Evolutionary conservation across 1,140 invertebrate species (phyloP).

Genomic region (Marisa cornuarietis): DNA sequence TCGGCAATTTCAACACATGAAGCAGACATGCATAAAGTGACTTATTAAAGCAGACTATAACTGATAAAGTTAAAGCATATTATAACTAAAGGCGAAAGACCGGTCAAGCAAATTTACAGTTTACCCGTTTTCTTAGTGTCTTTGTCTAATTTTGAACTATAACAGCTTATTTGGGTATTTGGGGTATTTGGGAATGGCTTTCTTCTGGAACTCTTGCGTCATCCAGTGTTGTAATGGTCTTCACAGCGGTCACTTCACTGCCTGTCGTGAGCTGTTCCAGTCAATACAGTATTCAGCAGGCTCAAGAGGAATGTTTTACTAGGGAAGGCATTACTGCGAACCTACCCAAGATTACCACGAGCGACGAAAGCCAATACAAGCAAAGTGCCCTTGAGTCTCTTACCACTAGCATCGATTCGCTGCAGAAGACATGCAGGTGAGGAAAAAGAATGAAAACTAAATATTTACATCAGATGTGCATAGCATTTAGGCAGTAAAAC

Average conservation of each 20-base stretch:
- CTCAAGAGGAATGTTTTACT: not conserved
- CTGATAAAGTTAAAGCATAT: too few species aligned
- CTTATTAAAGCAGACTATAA: too few species aligned
- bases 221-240: too few species aligned
- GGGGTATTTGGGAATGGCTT: too few species aligned
- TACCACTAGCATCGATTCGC: not conserved
- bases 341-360: not conserved
- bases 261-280: not conserved
- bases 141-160: too few species aligned
- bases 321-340: not conserved
- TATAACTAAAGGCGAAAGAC: too few species aligned
- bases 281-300: not conserved
- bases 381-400: not conserved
- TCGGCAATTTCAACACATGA: too few species aligned
- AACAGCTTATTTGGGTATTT: too few species aligned
- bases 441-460: not conserved
- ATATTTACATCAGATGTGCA: not conserved
- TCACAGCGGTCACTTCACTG: not conserved
- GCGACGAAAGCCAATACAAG: not conserved
- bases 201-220: too few species aligned
- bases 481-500: not conserved
- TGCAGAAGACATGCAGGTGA: constrained; percentile 5
- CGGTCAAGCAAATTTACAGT: too few species aligned
- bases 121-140: too few species aligned
- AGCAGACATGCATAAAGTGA: too few species aligned